Evolutionary conservation across 2,888 invertebrate species (phyloP), one percentile per base, ranked within the genome.

Genomic region (Serripes groenlandicus): DNA sequence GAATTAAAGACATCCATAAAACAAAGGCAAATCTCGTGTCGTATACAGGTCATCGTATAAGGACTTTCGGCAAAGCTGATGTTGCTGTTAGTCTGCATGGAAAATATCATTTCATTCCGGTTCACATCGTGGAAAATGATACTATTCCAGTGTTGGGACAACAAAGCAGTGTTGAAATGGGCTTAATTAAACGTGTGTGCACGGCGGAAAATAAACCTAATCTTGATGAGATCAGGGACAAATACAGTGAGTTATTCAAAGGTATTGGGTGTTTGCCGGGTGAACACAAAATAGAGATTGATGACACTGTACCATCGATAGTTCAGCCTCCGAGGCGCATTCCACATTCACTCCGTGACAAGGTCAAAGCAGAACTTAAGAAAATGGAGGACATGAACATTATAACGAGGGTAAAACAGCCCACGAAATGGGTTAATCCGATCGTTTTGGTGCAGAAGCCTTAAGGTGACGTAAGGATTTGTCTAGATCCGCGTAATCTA

Each of bases 401-500:
- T 3, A 89, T 90, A 52, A 66, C 26, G 3, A 73, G 68, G 72
- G 74, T 77, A 52, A 52, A 49, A 37, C 60, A 87, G 56, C 86
- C 89, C 15, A 85, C 87, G 42, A 70, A 70, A 5, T 86, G 86
- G 83, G 87, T 90, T 1, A 88, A 79, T 60, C 75, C 73, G 3
- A 74, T 89, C 79, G 88, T 86, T 0, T 73, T 75, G 23, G 84
- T 83, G 2, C 52, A 34, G 49, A 89, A 86, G 68, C 66, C 64
- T 21, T 49, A 76, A 28, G 35, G 58, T 23, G 64, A 42, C 4
- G 49, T 78, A 3, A 66, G 83, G 34, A 78, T 83, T 7, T 81
- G 81, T 71, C 49, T 89, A 30, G 89, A 89, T 71, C 89, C 89
- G 2, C 83, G 76, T 54, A 85, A 87, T 60, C 54, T 89, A 11